A percentile compares a stretch with the other conserved stretches of the same genome.
Evolutionary conservation across 2,113 vertebrate species (phyloP).

Genomic region (Sakesphorus luctuosus): DNA sequence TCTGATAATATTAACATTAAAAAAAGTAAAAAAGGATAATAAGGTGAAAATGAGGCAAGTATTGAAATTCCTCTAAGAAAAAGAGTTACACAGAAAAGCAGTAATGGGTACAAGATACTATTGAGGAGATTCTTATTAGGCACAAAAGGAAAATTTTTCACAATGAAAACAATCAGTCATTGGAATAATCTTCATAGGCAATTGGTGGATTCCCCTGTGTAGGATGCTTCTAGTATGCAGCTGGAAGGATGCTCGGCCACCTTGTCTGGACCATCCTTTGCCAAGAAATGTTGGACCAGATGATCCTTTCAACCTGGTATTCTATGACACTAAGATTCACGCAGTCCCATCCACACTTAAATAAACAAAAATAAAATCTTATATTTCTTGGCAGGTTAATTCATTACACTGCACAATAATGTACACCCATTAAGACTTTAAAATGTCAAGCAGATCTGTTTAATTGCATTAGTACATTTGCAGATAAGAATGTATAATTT

Average conservation of each 20-base stretch:
- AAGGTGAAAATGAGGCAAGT: background rate
- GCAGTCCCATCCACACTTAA: background rate
- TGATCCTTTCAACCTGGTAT: background rate
- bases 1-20: background rate
- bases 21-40: background rate
- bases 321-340: background rate
- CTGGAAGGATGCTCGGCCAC: background rate
- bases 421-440: conserved; percentile 48
- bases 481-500: conserved; percentile 26
- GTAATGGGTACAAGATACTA: background rate
- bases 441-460: conserved; percentile 67
- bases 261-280: background rate
- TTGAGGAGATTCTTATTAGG: background rate
- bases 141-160: background rate
- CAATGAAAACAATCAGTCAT: background rate
- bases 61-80: background rate
- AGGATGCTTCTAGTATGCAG: background rate
- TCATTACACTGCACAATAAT: conserved; percentile 38
- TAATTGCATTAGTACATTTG: conserved; percentile 39
- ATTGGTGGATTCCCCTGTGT: background rate
- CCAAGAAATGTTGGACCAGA: background rate
- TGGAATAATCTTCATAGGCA: background rate
- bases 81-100: background rate
- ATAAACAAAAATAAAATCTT: conserved; percentile 38
- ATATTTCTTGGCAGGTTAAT: background rate